These are phyloP conservation scores for Microplitis deprimator DNA, from an alignment of 2,888 invertebrate genomes.

Conservation along the genomic window DNA sequence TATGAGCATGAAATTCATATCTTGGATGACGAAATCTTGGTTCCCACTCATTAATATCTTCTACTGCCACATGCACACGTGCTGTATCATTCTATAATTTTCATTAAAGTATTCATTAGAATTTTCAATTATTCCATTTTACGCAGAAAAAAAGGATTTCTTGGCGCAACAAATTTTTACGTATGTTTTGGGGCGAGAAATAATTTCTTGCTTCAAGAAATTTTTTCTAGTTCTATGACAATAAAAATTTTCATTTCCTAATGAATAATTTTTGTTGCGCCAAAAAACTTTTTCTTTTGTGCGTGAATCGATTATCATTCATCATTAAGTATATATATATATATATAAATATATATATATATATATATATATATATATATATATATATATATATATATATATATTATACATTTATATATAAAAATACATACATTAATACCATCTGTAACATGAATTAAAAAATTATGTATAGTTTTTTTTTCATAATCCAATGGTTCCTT, in stretches of 20 bases:
- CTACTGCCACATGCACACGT: conserved; percentile 83
- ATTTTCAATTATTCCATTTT: conserved; percentile 15
- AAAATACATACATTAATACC: conserved; percentile 78
- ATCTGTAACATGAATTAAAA: conserved; percentile 88
- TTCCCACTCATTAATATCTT: conserved; percentile 94
- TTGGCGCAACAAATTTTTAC: too few species aligned
- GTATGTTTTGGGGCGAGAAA: too few species aligned
- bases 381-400: conserved; percentile 7
- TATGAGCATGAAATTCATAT: conserved; percentile 81
- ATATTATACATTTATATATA: too few species aligned
- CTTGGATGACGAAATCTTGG: conserved; percentile 90
- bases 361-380: conserved; percentile 13
- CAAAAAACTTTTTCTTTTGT: too few species aligned
- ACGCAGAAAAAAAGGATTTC: background rate
- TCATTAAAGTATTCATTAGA: background rate
- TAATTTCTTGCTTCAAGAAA: too few species aligned
- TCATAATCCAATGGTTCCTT: conserved; percentile 86
- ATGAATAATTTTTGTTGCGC: too few species aligned
- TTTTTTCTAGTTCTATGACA: background rate
- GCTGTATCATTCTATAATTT: conserved; percentile 85
- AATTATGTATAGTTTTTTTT: conserved; percentile 79
- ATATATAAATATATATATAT: background rate
- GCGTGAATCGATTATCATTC: too few species aligned
- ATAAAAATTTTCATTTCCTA: too few species aligned
- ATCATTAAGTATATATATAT: background rate